Evolutionary conservation across 2,888 invertebrate species (phyloP).

Genomic region (Dasysyrphus albostriatus): DNA sequence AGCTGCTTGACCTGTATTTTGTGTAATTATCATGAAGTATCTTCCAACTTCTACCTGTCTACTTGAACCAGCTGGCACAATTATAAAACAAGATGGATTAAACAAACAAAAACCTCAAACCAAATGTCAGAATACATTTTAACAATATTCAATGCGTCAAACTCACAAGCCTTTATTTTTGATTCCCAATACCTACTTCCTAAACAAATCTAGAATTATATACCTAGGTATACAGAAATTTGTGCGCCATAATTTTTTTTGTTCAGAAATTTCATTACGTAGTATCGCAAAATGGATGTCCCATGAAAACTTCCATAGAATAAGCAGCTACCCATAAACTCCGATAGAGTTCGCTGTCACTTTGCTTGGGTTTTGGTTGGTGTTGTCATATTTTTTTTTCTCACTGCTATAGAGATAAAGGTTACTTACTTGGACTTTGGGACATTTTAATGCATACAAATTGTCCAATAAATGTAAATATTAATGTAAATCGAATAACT

Average conservation of each 20-base stretch:
- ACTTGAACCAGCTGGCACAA: background rate
- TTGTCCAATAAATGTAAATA: background rate
- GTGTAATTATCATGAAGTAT: background rate
- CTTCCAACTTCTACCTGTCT: slow-evolving; percentile 3
- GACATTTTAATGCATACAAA: slow-evolving; percentile 38
- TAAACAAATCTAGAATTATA: background rate
- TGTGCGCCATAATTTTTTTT: slow-evolving; percentile 6
- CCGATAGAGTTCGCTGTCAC: slow-evolving; percentile 49
- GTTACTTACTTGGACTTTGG: slow-evolving; percentile 49
- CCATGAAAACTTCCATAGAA: background rate
- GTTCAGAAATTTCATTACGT: slow-evolving; percentile 1
- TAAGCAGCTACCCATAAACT: background rate
- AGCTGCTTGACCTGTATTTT: background rate
- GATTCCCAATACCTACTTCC: background rate
- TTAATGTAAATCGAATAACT: background rate
- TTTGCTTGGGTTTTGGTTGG: slow-evolving; percentile 22
- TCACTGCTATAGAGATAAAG: background rate
- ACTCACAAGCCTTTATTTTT: background rate
- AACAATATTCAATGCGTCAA: slow-evolving; percentile 5
- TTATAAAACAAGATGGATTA: background rate
- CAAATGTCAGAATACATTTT: slow-evolving; percentile 1
- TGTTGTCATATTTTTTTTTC: slow-evolving; percentile 35
- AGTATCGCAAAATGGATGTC: background rate
- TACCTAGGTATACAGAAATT: background rate
- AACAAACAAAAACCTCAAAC: background rate